These are phyloP conservation scores for Podocnemis expansa DNA, from an alignment of 2,113 vertebrate genomes.

Conservation along the genomic window DNA sequence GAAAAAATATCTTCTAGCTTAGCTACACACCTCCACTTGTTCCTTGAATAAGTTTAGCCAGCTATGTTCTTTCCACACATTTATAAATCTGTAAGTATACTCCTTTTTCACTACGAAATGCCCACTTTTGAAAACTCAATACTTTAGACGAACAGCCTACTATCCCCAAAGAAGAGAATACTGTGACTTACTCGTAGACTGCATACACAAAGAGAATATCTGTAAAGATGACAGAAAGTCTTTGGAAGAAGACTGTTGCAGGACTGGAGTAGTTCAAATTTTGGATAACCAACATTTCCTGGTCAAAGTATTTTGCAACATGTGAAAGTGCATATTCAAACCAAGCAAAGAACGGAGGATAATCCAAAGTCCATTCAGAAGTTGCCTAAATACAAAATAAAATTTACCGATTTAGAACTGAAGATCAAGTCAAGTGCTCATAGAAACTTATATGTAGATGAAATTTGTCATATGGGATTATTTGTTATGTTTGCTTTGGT, in stretches of 20 bases:
- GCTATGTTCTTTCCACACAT: not conserved
- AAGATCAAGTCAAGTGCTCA: not conserved
- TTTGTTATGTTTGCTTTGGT: not conserved
- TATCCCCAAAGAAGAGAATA: not conserved
- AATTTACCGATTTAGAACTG: not conserved
- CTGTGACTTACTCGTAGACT: conserved; percentile 87
- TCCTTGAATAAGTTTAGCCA: not conserved
- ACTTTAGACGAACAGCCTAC: not conserved
- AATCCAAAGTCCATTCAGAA: conserved; percentile 96
- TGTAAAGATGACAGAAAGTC: conserved; percentile 89
- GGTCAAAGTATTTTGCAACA: conserved; percentile 85
- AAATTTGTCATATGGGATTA: not conserved
- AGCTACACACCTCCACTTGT: fast-evolving
- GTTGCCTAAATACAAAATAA: conserved; percentile 79
- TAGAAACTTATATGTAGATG: not conserved
- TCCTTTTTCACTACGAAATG: not conserved
- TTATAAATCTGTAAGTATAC: not conserved
- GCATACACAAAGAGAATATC: conserved; percentile 89
- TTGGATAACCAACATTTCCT: conserved; percentile 86
- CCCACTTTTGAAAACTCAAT: not conserved
- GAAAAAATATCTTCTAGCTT: fast-evolving
- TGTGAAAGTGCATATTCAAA: conserved; percentile 89
- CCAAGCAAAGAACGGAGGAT: conserved; percentile 96
- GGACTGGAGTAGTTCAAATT: conserved; percentile 87
- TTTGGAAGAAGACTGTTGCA: conserved; percentile 88